Conservation (phyloP, 2,797 vertebrate species). For the Gymnoscopelus braueri region DNA sequence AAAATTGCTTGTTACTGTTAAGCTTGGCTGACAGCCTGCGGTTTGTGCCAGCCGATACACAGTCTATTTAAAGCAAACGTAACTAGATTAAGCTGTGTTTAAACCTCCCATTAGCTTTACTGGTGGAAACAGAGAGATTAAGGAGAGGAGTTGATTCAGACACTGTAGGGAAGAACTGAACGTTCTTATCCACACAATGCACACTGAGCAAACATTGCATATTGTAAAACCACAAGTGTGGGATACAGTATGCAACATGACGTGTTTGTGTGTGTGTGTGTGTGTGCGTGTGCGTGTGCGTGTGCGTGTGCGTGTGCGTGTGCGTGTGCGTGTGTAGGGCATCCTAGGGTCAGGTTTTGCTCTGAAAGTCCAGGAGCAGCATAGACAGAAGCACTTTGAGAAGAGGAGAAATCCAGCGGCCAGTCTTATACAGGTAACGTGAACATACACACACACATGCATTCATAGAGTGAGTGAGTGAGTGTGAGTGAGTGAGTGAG, state of each 20-base stretch:
- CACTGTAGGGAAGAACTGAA: too few species aligned
- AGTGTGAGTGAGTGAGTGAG: slow-evolving; percentile 13
- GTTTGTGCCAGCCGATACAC: too few species aligned
- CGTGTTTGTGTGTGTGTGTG: slow-evolving; percentile 2
- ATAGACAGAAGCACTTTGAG: slow-evolving; percentile 98
- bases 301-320: slow-evolving; percentile 10
- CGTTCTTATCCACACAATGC: not conserved
- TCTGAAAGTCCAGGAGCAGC: slow-evolving; percentile 97
- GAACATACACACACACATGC: not conserved
- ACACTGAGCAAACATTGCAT: not conserved
- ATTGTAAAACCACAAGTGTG: not conserved
- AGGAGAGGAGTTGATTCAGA: too few species aligned
- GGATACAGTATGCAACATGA: slow-evolving; percentile 1
- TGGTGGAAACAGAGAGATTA: too few species aligned
- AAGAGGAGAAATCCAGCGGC: slow-evolving; percentile 98
- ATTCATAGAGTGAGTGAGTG: slow-evolving; percentile 8
- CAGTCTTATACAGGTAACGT: slow-evolving; percentile 94
- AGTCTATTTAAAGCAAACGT: too few species aligned
- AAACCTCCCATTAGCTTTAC: not conserved
- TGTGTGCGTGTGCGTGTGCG: slow-evolving; percentile 13
- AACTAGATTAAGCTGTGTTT: not conserved
- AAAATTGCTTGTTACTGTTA: not conserved
- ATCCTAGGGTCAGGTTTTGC: slow-evolving; percentile 98
- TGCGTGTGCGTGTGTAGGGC: slow-evolving; percentile 78
- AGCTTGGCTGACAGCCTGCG: too few species aligned